Evolutionary conservation across 1,140 invertebrate genomes (phyloP), one percentile per base, ranked within the genome.

Genomic region (Bombus difficillimus): DNA sequence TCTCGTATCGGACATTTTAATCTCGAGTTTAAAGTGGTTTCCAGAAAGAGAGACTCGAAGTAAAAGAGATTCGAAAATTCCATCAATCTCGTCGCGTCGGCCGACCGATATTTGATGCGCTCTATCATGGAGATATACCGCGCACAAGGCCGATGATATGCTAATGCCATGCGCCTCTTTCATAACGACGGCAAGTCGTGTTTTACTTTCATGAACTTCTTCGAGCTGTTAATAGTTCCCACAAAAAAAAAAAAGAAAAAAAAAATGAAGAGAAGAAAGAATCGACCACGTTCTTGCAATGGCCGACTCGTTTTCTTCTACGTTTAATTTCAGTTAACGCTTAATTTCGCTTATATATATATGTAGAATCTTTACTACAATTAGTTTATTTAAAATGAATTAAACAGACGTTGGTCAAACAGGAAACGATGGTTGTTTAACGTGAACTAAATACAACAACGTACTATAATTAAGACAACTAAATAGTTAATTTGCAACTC

Each of bases 151-250:
- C 74, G 85, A 80, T 25, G 87, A 62, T 93, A 94, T 93, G 92
- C 91, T 93, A 93, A 93, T 93, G 91, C 92, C 91, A 92, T 92
- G 87, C 90, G 84, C 85, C 72, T 83, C 82, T 92, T 93, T 93
- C 89, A 90, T 92, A 92, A 90, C 89, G 91, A 79, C 69, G 83
- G 64, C 77, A 62, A 59, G 32, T 22, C 82, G 84, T 83, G 82
- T 90, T 91, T 91, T 89, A 90, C 87, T 92, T 91, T 92, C 84
- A 87, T 89, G 81, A 91, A 91, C 77, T 93, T 92, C 87, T 89
- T 89, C 83, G 68, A 85, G 73, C 72, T 87, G 80, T 92, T 92
- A 91, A 92, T 91, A 91, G 79, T 92, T 88, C 86, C 78, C 72
- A 83, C 89, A 85, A 88, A 90, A 90, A 77, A 83, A 85, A 86